Conservation (phyloP, 2,888 invertebrate species). For the Lochmaea capreae region DNA sequence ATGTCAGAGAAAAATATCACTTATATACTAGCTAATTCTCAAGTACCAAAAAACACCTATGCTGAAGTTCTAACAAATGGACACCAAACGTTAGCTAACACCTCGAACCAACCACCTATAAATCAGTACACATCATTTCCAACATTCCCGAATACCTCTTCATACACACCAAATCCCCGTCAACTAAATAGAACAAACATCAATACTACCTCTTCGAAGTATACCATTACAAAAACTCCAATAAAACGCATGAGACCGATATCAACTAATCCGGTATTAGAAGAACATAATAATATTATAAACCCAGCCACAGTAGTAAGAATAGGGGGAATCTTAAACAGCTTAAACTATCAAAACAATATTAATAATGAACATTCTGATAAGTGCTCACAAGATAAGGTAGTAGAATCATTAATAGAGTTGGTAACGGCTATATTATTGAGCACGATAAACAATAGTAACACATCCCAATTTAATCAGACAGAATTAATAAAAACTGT, state of each 20-base stretch:
- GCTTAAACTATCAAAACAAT: not conserved
- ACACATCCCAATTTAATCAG: not conserved
- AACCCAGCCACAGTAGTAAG: not conserved
- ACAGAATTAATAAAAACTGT: constrained; percentile 2
- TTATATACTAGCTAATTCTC: too few species aligned
- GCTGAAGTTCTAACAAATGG: constrained; percentile 4
- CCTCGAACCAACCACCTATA: not conserved
- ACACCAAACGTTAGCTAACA: not conserved
- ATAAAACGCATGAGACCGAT: not conserved
- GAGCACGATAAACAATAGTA: constrained; percentile 1
- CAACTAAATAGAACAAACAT: constrained; percentile 1
- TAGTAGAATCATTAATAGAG: constrained; percentile 5
- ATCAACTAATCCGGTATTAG: constrained; percentile 7
- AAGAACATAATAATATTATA: constrained; percentile 7
- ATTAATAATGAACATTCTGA: constrained; percentile 2
- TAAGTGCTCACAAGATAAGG: not conserved
- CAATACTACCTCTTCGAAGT: not conserved
- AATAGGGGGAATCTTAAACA: constrained; percentile 4
- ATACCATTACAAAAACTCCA: constrained; percentile 1
- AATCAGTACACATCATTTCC: not conserved
- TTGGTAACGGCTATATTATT: constrained; percentile 5
- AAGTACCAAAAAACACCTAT: constrained; percentile 2
- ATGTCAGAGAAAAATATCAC: too few species aligned
- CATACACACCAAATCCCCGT: constrained; percentile 5
- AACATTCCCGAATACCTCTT: constrained; percentile 6